These are phyloP conservation scores for Omphaloscelis lunosa DNA, from an alignment of 2,888 invertebrate species.

Conservation along the genomic window DNA sequence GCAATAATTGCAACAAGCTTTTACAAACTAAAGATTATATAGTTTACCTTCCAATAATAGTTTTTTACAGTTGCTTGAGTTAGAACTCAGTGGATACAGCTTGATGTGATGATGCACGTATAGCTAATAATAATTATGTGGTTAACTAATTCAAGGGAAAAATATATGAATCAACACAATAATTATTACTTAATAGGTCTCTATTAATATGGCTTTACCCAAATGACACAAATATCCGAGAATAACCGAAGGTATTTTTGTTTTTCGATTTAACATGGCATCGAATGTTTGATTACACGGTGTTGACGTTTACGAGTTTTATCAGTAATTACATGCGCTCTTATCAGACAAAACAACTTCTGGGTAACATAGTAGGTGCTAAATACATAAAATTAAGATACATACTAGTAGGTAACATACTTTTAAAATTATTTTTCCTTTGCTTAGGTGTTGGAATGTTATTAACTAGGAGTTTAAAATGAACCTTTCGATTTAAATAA, in stretches of 20 bases:
- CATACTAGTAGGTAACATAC: constrained; percentile 1
- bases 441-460: not conserved
- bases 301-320: constrained; percentile 59
- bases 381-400: constrained; percentile 45
- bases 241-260: constrained; percentile 1
- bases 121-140: not conserved
- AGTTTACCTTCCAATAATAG: not conserved
- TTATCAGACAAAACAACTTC: constrained; percentile 60
- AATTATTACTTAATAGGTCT: not conserved
- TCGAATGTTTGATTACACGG: constrained; percentile 44
- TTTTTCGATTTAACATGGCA: constrained; percentile 33
- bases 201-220: not conserved
- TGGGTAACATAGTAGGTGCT: constrained; percentile 36
- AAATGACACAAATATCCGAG: not conserved
- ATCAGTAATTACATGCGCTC: constrained; percentile 49
- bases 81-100: not conserved
- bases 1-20: not conserved
- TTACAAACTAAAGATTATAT: not conserved
- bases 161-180: constrained; percentile 30
- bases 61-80: not conserved
- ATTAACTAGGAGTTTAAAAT: not conserved
- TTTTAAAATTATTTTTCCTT: not conserved
- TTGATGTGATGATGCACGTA: constrained; percentile 5
- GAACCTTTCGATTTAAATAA: not conserved
- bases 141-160: constrained; percentile 27